Evolutionary conservation across 1,140 invertebrate genomes (phyloP).

Genomic region (Capitella teleta): DNA sequence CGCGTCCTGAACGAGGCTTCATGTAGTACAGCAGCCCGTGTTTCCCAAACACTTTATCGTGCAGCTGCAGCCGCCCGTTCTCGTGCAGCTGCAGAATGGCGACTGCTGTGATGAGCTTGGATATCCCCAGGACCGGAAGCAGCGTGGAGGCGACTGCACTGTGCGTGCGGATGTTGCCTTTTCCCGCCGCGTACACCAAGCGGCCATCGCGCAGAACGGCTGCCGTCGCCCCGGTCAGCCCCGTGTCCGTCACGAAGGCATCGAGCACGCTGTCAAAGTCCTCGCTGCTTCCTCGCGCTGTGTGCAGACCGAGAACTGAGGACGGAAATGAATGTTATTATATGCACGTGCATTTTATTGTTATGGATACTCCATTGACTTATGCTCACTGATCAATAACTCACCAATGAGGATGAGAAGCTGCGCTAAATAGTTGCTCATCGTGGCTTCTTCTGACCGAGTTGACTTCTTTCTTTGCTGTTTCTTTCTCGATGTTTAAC

Average conservation of each 20-base stretch:
- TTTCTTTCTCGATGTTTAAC: no score
- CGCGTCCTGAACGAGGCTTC: conserved; percentile 13
- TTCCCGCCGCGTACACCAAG: conserved; percentile 22
- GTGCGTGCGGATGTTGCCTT: neutral
- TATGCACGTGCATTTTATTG: no score
- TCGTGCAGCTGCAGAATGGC: conserved; percentile 25
- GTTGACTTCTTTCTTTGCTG: no score
- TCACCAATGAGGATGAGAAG: no score
- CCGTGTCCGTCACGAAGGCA: conserved; percentile 17
- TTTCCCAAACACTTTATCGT: conserved; percentile 24
- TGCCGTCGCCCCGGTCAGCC: conserved; percentile 24
- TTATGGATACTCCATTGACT: no score
- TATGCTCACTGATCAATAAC: no score
- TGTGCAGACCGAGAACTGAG: no score
- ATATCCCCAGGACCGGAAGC: conserved; percentile 23
- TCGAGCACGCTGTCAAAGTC: conserved; percentile 17
- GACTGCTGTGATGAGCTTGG: conserved; percentile 28
- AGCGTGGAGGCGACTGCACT: neutral
- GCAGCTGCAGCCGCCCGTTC: conserved; percentile 17
- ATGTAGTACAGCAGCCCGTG: conserved; percentile 19
- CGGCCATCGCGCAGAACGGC: conserved; percentile 23
- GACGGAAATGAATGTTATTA: no score
- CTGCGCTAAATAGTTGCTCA: no score
- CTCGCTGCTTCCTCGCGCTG: conserved; percentile 1
- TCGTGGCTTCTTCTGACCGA: no score